These are phyloP conservation scores for Danaus chrysippus DNA, from an alignment of 2,888 invertebrate genomes.

Conservation along the genomic window DNA sequence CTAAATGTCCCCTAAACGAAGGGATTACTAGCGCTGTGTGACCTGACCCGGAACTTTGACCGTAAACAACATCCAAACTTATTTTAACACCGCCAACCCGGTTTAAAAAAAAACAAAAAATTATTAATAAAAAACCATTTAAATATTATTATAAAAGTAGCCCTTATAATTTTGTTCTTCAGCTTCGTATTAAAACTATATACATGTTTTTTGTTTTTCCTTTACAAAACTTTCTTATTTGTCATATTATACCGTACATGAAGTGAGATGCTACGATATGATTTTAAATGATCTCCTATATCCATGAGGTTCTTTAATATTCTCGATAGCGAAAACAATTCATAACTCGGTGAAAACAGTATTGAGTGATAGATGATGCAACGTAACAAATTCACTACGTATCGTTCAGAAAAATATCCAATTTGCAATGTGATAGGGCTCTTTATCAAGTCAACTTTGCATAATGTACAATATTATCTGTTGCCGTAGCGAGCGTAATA, in stretches of 20 bases:
- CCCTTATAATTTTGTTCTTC: too few relatives aligned
- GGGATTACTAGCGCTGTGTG: constrained; percentile 61
- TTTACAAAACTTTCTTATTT: too few relatives aligned
- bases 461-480: constrained; percentile 37
- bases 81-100: constrained; percentile 52
- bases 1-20: constrained; percentile 46
- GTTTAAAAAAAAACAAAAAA: constrained; percentile 36
- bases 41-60: constrained; percentile 67
- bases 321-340: constrained; percentile 10
- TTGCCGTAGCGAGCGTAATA: constrained; percentile 31
- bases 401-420: constrained; percentile 32
- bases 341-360: constrained; percentile 25
- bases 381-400: constrained; percentile 26
- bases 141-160: neutral
- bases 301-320: too few relatives aligned
- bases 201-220: too few relatives aligned
- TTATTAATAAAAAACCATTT: neutral
- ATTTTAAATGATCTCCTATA: too few relatives aligned
- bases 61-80: constrained; percentile 62
- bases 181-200: too few relatives aligned
- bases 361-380: constrained; percentile 29
- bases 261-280: too few relatives aligned
- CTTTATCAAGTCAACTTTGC: constrained; percentile 40
- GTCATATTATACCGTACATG: too few relatives aligned
- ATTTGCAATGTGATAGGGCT: constrained; percentile 33